Conservation (phyloP, 2,797 vertebrate genomes). For the Rhinogobio ventralis region DNA sequence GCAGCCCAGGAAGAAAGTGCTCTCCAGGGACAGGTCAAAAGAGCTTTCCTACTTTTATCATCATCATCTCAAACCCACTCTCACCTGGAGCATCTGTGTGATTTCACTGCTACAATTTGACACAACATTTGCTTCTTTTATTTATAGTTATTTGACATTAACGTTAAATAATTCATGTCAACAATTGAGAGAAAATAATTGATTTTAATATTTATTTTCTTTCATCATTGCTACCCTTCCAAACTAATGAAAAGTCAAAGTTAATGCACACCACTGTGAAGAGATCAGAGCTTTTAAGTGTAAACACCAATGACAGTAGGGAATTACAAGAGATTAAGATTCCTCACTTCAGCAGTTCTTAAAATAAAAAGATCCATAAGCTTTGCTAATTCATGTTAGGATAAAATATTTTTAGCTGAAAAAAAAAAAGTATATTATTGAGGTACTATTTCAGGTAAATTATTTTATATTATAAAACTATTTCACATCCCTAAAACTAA, state of each 20-base stretch:
- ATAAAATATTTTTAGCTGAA: constrained; percentile 47
- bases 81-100: constrained; percentile 12
- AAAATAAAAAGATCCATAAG: constrained; percentile 72
- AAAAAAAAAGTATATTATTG: constrained; percentile 21
- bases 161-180: neutral
- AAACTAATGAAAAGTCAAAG: constrained; percentile 62
- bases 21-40: constrained; percentile 17
- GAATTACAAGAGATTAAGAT: constrained; percentile 75
- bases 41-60: constrained; percentile 15
- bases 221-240: constrained; percentile 9
- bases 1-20: constrained; percentile 19
- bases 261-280: constrained; percentile 63
- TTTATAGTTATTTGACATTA: neutral
- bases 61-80: constrained; percentile 22
- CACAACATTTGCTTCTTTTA: neutral
- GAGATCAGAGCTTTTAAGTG: constrained; percentile 71
- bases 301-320: constrained; percentile 65
- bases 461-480: no score
- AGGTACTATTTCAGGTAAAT: neutral
- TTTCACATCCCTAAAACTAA: neutral
- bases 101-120: neutral
- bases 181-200: neutral
- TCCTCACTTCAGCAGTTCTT: constrained; percentile 75
- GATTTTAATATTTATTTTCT: neutral
- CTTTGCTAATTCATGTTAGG: constrained; percentile 72